Base-by-base conservation (phyloP, 2,797 vertebrate genomes). In the Rhynchotus rufescens region DNA sequence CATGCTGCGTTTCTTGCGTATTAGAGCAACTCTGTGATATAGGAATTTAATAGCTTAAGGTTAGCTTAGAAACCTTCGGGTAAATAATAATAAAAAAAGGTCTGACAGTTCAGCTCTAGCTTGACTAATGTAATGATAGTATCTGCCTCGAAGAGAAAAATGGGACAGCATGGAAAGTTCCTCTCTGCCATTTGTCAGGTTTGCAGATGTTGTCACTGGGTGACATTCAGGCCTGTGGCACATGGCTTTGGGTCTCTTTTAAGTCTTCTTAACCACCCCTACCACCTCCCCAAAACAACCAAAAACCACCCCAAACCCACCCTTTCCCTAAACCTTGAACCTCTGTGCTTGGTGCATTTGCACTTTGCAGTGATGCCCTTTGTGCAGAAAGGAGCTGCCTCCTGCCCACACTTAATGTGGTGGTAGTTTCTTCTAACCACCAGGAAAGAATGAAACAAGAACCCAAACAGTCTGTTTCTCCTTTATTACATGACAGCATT, bases 81-180 rank as follows among this genome's bases (percentile, higher is more conserved):
- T 82, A 96, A 96, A 92, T 90, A 92, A 84, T 59, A 82, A 88
- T 57, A 57, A 68, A 90, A 80, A 78, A 36, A 89, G 13, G 38
- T 88, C 60, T 79, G 82, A 36, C 72, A 88, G 60, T 79, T 88
- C 71, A 49, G 30, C 60, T 75, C 10, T 64, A 60, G 60, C 64
- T 75, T 90, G 88, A 90, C 81, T 91, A 86, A 89, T 73, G n/a
- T 4, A 64, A 28, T 34, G 72, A 89, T 87, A 51, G 14, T 81
- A 76, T 93, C 40, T 80, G 6, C 77, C 44, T 30, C 15, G n/a
- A 71, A 88, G 17, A 84, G 72, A 84, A 86, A 88, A 89, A 73
- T n/a, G 44, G 20, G 52, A 8, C 60, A 83, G 84, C 45, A 71
- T 16, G n/a, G 71, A 32, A 84, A 72, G 34, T 49, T 94, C 45